Evolutionary conservation across 1,140 invertebrate genomes (phyloP).

Genomic region (Lepidurus couesii): DNA sequence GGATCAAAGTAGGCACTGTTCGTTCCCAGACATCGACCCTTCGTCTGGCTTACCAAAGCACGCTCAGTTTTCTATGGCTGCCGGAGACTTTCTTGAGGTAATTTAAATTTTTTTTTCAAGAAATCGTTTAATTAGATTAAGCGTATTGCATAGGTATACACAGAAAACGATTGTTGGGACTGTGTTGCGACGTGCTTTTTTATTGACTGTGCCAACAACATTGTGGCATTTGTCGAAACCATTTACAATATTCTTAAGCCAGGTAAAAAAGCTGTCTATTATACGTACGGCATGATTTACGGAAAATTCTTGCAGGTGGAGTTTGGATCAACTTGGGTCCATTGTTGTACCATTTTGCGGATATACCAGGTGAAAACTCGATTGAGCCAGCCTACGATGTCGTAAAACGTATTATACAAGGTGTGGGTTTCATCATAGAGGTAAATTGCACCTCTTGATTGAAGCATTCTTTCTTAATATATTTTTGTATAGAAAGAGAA

Average conservation of each 20-base stretch:
- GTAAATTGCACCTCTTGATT: conserved; percentile 48
- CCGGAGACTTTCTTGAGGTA: conserved; percentile 87
- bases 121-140: conserved; percentile 27
- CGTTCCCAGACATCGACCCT: conserved; percentile 88
- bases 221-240: conserved; percentile 89
- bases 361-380: conserved; percentile 78
- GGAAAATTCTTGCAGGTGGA: conserved; percentile 51
- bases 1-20: conserved; percentile 70
- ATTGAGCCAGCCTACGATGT: conserved; percentile 91
- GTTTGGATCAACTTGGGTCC: conserved; percentile 89
- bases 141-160: conserved; percentile 58
- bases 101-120: conserved; percentile 39
- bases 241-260: conserved; percentile 88
- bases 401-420: conserved; percentile 70
- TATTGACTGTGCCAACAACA: conserved; percentile 95
- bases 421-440: conserved; percentile 80
- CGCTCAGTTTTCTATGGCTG: conserved; percentile 87
- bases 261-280: conserved; percentile 44
- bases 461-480: conserved; percentile 38
- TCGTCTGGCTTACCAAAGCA: conserved; percentile 53
- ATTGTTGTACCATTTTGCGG: conserved; percentile 78
- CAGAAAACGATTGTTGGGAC: conserved; percentile 70
- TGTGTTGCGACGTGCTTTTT: conserved; percentile 96
- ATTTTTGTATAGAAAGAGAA: conserved; percentile 60
- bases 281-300: background rate